Conservation (phyloP, 1,140 invertebrate genomes). For the Procambarus virginalis region DNA sequence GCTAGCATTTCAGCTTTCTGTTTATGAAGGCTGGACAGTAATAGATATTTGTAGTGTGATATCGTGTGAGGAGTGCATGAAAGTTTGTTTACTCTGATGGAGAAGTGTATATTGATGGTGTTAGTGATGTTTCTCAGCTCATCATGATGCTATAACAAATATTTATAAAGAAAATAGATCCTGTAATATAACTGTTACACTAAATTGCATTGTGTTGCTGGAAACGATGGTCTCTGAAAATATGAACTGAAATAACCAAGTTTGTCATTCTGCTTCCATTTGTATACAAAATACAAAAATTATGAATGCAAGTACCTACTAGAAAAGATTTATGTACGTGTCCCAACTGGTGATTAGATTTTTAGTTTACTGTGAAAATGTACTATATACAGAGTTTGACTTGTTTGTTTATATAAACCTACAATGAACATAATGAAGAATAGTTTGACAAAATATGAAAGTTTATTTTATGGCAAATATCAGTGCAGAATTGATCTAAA, state of each 20-base stretch:
- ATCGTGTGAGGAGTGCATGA: background rate
- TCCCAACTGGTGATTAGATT: slow-evolving; percentile 4
- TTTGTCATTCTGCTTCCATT: background rate
- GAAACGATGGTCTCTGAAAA: background rate
- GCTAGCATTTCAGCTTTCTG: background rate
- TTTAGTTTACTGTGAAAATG: background rate
- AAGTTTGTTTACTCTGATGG: background rate
- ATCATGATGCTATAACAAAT: no score
- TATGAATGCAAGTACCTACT: background rate
- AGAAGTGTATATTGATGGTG: background rate
- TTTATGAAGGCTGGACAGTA: background rate
- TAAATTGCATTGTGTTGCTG: background rate
- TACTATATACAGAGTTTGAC: background rate
- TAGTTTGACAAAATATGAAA: background rate
- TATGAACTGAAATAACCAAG: background rate
- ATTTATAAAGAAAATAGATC: background rate
- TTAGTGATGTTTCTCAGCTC: background rate
- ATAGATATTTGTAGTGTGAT: background rate
- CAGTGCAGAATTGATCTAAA: slow-evolving; percentile 12
- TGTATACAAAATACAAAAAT: slow-evolving; percentile 2
- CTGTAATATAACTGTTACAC: background rate
- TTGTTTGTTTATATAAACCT: slow-evolving; percentile 6
- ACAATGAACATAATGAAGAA: background rate
- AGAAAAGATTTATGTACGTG: background rate
- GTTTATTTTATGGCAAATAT: background rate